A percentile compares a stretch with the other conserved stretches of the same genome.
Conservation (phyloP, 2,797 vertebrate genomes). For the Lutjanus campechanus region DNA sequence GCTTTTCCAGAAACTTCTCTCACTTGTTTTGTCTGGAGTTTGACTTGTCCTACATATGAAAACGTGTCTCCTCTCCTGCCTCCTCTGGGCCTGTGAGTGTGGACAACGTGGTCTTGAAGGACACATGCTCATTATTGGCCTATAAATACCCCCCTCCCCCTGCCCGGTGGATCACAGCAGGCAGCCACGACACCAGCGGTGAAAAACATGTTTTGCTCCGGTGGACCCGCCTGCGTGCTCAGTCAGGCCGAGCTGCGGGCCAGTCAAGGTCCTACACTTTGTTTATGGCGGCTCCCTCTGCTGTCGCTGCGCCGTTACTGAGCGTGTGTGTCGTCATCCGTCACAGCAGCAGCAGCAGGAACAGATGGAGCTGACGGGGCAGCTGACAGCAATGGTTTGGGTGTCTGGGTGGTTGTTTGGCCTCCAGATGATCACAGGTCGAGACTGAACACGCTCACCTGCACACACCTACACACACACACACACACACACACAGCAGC, state of each 20-base stretch:
- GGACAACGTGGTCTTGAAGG: slow-evolving; percentile 49
- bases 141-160: slow-evolving; percentile 63
- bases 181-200: slow-evolving; percentile 20
- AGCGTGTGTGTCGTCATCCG: not conserved
- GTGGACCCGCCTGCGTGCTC: not conserved
- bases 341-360: not conserved
- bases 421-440: slow-evolving; percentile 2
- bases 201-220: slow-evolving; percentile 72
- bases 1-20: not conserved
- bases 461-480: not conserved
- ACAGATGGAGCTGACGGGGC: slow-evolving; percentile 9
- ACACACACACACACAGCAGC: not conserved
- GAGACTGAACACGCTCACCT: not conserved
- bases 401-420: slow-evolving; percentile 13
- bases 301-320: slow-evolving; percentile 8
- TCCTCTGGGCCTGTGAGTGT: slow-evolving; percentile 9
- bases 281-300: slow-evolving; percentile 53
- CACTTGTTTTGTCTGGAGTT: not conserved
- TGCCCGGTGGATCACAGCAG: slow-evolving; percentile 25
- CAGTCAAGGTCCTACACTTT: not conserved
- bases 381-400: slow-evolving; percentile 1
- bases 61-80: not conserved
- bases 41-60: slow-evolving; percentile 3
- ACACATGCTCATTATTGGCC: slow-evolving; percentile 55
- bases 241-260: not conserved